Evolutionary conservation across 2,113 vertebrate genomes (phyloP), one percentile per base, ranked within the genome.

Genomic region (Paradoxurus hermaphroditus): DNA sequence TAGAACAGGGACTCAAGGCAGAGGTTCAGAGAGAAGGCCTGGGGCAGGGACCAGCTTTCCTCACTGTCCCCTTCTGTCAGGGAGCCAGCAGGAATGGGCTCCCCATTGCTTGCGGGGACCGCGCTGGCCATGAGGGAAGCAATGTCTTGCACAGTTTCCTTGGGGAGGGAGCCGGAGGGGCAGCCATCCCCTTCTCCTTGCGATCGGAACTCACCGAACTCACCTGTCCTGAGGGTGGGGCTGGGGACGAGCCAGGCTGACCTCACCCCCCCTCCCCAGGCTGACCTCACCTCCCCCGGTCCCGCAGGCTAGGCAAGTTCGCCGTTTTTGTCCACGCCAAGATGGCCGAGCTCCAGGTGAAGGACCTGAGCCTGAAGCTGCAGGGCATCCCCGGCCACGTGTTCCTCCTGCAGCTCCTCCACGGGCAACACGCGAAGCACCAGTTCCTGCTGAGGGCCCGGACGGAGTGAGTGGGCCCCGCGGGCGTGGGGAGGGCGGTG

Each of bases 361-460:
- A 99, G 98, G 99, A 99, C 97, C 97, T 99, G 97, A 99, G 99
- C 97, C 98, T 99, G 98, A 99, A 99, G 98, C 98, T 99, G 21
- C 99, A 99, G 94, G 99, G 99, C 86, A 98, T 99, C 97, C 99
- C 99, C 0, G 99, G 99, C 46, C 99, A 99, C 53, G 99, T 99
- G 96, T 99, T 99, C 98, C 99, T 99, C 86, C 98, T 99, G 36
- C 99, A 99, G 98, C 98, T 99, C 86, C 99, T 99, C 90, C 99
- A 99, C 3, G 98, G 98, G 46, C 99, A 99, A 75, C 99, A 99
- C 67, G 98, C 98, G 41, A 99, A 99, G 96, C 99, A 99, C 97
- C 99, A 99, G 98, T 99, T 99, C 95, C 98, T 99, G 97, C 99
- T 99, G 91, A 99, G 99, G 82, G 99, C 99, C 1, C 98, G 98